A percentile compares a stretch with the other conserved stretches of the same genome.
phyloP scores from a whole-genome alignment of 2,113 vertebrate species.

The Puffinus mauretanicus region DNA sequence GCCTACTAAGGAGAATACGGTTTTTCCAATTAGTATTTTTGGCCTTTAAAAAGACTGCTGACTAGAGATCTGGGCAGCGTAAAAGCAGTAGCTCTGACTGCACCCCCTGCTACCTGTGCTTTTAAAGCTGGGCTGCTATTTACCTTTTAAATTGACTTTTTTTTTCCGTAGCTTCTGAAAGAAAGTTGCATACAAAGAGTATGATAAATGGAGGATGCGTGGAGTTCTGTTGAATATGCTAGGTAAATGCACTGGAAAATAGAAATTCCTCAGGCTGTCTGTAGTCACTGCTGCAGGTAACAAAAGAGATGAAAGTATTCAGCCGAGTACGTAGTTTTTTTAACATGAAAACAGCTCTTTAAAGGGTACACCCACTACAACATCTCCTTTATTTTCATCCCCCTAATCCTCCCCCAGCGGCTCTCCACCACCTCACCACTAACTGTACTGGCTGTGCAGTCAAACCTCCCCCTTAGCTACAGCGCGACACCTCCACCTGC shows the following conservation, averaged over 20 bases:
- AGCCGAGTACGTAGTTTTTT: not conserved
- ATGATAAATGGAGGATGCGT: not conserved
- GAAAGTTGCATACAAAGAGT: not conserved
- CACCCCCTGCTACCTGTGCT: not conserved
- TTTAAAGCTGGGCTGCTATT: not conserved
- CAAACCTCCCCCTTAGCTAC: not conserved
- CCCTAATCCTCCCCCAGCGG: not conserved
- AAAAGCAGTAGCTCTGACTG: not conserved
- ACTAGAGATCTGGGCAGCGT: not conserved
- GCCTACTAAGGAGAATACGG: not conserved
- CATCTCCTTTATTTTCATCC: not conserved
- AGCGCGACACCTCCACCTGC: not conserved
- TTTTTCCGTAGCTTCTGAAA: not conserved
- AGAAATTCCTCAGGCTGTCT: not conserved
- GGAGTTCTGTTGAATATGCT: not conserved
- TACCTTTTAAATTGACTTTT: not conserved
- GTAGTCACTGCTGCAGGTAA: not conserved
- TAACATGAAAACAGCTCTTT: no score
- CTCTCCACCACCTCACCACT: not conserved
- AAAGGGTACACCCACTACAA: not conserved
- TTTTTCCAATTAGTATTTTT: not conserved
- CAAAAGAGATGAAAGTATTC: not conserved
- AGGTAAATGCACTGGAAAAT: not conserved
- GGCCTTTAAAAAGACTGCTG: not conserved
- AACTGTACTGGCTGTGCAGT: not conserved